A percentile compares a stretch with the other conserved stretches of the same genome.
Evolutionary conservation across 2,113 vertebrate species (phyloP).

Genomic region (Hyaena hyaena): DNA sequence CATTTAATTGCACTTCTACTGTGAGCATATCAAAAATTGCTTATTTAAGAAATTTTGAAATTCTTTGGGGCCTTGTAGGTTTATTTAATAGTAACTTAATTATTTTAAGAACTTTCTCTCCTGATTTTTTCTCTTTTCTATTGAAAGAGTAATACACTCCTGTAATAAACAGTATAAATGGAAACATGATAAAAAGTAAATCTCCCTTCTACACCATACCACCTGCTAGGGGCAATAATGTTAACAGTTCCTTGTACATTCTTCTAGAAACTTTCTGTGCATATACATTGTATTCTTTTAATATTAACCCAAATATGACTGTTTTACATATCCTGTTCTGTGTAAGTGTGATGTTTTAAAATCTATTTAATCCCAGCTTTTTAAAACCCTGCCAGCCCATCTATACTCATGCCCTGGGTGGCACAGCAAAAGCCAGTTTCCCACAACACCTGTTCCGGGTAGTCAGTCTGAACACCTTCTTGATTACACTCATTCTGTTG

Average conservation of each 20-base stretch:
- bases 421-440: neutral
- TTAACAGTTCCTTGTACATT: neutral
- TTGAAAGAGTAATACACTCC: neutral
- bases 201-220: neutral
- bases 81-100: slow-evolving; percentile 20
- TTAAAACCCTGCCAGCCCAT: neutral
- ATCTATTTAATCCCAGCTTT: neutral
- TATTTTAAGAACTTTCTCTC: slow-evolving; percentile 8
- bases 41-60: neutral
- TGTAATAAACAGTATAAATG: neutral
- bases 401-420: neutral
- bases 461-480: neutral
- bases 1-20: neutral
- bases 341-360: neutral
- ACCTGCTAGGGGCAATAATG: neutral
- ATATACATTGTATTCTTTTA: neutral
- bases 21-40: neutral
- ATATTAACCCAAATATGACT: neutral
- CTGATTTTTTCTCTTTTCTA: neutral
- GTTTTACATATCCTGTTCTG: neutral
- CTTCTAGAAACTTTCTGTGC: neutral
- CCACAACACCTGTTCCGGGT: too few relatives aligned
- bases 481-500: neutral
- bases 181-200: neutral
- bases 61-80: neutral